Base-by-base conservation (phyloP, 2,888 invertebrate species). In the Dusona sp. region DNA sequence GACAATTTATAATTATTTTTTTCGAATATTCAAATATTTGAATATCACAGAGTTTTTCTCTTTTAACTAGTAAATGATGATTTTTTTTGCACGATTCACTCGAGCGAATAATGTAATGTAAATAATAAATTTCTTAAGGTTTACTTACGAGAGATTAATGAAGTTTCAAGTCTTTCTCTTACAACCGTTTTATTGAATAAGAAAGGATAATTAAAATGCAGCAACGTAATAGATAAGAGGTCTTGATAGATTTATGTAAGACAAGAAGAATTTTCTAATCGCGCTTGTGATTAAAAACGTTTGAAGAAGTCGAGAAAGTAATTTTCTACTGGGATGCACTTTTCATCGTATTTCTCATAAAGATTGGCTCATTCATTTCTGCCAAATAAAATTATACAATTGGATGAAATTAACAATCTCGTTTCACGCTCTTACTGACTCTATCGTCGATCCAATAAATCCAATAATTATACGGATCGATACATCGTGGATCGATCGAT, bases 391-490 rank as follows among this genome's bases (percentile, higher is more conserved):
- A 29, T 61, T 29, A 61, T 61, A 61, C 16, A 29, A 16, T 61
- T 16, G 61, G 61, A 61, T 16, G 61, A 11, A 25, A 7, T 25
- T 13, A 9, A 25, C 67, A 29, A 16, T 25, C 25, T 70, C 29
- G 8, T 42, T 29, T 29, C 29, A 51, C 48, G 16, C 9, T 48
- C 48, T 33, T 29, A 29, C 48, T 70, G 11, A 8, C 29, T 48
- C 4, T 13, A 6, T 67, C 67, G 70, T 8, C 16, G 25, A 4
- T 61, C 13, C 57, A 61, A 61, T 70, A 70, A 70, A 29, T 48
- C 25, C 29, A 16, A 29, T 70, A 70, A 70, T 70, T 70, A 70
- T 70, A 70, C 13, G 25, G 25, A 29, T 45, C 29, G 68, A 25
- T 70, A 16, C 29, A 48, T 45, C 45, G 68, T 25, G 25, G 13